Conservation (phyloP, 2,797 vertebrate species). For the Eulemur rubriventer region DNA sequence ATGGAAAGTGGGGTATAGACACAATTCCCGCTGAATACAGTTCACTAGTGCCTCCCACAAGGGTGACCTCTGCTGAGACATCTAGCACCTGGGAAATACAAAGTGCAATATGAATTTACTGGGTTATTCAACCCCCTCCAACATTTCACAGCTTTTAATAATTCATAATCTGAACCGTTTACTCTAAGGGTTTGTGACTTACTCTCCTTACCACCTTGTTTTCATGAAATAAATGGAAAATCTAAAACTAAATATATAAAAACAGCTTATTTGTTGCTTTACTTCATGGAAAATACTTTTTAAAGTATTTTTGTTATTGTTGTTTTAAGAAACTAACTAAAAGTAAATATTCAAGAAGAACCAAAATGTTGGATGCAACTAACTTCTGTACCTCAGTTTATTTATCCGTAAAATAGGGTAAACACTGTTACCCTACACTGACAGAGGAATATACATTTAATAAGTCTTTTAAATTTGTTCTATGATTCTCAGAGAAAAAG, state of each 20-base stretch:
- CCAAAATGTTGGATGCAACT: not conserved
- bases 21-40: not conserved
- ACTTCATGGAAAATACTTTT: not conserved
- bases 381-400: not conserved
- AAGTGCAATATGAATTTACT: not conserved
- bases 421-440: not conserved
- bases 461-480: not conserved
- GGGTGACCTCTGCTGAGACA: not conserved
- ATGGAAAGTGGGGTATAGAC: not conserved
- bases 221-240: not conserved
- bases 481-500: not conserved
- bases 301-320: not conserved
- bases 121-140: not conserved
- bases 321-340: conserved; percentile 29
- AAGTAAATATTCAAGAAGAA: not conserved
- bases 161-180: not conserved
- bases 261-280: not conserved
- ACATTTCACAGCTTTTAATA: not conserved
- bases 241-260: not conserved
- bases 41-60: not conserved
- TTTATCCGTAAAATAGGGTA: not conserved
- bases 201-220: not conserved
- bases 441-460: not conserved
- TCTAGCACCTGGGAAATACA: not conserved
- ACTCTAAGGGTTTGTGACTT: not conserved